Conservation (phyloP, 2,888 invertebrate genomes). For the Apotomis turbidana region DNA sequence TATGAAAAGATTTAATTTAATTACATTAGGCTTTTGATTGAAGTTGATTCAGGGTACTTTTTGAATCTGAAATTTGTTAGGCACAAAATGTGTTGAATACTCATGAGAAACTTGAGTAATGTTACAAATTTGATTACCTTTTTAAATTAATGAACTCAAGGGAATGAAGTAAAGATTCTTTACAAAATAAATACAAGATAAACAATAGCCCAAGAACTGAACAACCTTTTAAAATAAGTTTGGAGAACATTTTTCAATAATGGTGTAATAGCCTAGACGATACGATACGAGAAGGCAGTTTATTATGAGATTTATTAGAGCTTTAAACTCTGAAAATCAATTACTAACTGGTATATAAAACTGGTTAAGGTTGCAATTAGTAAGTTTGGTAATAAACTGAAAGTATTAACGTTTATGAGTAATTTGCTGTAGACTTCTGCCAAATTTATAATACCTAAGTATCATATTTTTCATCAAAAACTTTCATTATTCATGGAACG, state of each 20-base stretch:
- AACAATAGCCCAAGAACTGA: not conserved
- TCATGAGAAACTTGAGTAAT: not conserved
- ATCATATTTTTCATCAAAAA: no score
- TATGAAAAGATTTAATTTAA: slow-evolving; percentile 36
- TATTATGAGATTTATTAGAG: slow-evolving; percentile 32
- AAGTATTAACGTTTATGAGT: not conserved
- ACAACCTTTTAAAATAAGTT: slow-evolving; percentile 19
- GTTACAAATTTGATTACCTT: not conserved
- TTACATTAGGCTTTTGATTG: slow-evolving; percentile 33
- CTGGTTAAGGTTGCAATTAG: slow-evolving; percentile 20
- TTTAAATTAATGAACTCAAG: not conserved
- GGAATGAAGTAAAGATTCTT: not conserved
- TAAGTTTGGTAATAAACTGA: slow-evolving; percentile 32
- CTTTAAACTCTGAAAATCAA: slow-evolving; percentile 35
- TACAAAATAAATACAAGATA: not conserved
- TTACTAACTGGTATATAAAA: slow-evolving; percentile 25
- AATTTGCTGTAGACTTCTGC: slow-evolving; percentile 9
- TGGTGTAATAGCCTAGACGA: not conserved
- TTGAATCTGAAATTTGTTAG: not conserved
- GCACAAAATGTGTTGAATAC: slow-evolving; percentile 3
- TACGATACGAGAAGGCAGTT: slow-evolving; percentile 25
- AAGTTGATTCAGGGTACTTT: slow-evolving; percentile 4
- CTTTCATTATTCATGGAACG: no score
- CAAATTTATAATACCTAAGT: no score
- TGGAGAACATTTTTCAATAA: slow-evolving; percentile 23